Evolutionary conservation across 1,140 invertebrate species (phyloP), one percentile per base, ranked within the genome.

Genomic region (Megalonaias nervosa): DNA sequence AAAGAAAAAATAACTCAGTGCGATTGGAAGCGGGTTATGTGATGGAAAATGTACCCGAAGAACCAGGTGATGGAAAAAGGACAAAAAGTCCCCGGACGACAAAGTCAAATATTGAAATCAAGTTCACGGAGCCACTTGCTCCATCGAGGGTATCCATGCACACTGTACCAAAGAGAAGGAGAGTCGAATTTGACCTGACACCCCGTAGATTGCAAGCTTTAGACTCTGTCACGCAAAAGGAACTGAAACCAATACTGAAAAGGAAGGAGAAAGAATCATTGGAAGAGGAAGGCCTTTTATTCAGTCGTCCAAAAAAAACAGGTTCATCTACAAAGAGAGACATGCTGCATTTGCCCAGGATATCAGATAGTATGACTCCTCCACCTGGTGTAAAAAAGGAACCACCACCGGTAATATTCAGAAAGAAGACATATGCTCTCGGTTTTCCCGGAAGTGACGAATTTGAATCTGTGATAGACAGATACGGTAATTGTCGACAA

Each of bases 401-500:
- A n/a, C 21, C 55, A 57, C 61, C 38, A 11, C 38, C 70, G 2
- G n/a, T 69, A 19, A 38, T 71, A 2, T 78, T 78, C 48, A 55
- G 66, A 26, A 60, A 59, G 26, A 73, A 61, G 38, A 73, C 74
- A 65, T 78, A 73, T 26, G 64, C 73, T 21, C 69, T 60, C 57
- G 76, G 76, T 3, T 65, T 67, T 21, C 71, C 71, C 31, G 66
- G 61, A 23, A 78, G 76, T 61, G 14, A 67, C 23, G 76, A 78
- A 60, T 78, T 78, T 60, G 76, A 74, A 48, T 71, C 73, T 56
- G 76, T 78, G 16, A 69, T 78, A n/a, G 68, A 62, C 2, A 72
- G 62, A 23, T 78, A 78, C 21, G 76, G 76, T 12, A 78, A 78
- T 26, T 78, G 76, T 23, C 55, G 71, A 73, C 76, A 78, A 61